Percentiles rank a stretch among this genome's conserved stretches.
These are phyloP conservation scores for Eptesicus fuscus DNA, from an alignment of 2,113 vertebrate species.

Conservation along the genomic window DNA sequence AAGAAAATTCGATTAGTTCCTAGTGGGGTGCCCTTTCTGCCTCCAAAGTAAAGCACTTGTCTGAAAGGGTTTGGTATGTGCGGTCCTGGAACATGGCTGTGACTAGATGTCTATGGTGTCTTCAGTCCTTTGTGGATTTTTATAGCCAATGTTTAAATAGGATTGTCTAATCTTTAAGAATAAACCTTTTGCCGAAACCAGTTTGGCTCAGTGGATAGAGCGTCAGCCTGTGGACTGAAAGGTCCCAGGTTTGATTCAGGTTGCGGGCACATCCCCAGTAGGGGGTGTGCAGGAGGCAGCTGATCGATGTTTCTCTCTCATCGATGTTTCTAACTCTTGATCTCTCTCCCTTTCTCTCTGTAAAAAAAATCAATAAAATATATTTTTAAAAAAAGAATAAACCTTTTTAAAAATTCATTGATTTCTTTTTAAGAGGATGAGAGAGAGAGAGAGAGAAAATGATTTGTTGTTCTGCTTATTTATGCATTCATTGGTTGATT, in stretches of 20 bases:
- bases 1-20: neutral
- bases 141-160: neutral
- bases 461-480: neutral
- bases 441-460: neutral
- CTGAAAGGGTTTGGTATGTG: neutral
- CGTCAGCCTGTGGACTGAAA: no score
- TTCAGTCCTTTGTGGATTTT: neutral
- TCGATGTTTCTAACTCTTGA: no score
- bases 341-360: no score
- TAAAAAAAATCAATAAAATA: no score
- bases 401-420: neutral
- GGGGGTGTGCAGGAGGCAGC: no score
- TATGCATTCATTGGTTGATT: neutral
- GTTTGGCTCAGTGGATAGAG: no score
- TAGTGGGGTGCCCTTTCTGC: neutral
- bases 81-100: neutral
- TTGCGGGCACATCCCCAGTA: no score
- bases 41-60: neutral
- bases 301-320: no score
- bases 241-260: no score
- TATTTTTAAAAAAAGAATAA: no score
- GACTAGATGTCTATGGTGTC: neutral
- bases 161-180: constrained; percentile 5
- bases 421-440: neutral
- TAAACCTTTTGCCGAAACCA: neutral